Conservation (phyloP, 2,888 invertebrate species). For the Campoletis raptor region DNA sequence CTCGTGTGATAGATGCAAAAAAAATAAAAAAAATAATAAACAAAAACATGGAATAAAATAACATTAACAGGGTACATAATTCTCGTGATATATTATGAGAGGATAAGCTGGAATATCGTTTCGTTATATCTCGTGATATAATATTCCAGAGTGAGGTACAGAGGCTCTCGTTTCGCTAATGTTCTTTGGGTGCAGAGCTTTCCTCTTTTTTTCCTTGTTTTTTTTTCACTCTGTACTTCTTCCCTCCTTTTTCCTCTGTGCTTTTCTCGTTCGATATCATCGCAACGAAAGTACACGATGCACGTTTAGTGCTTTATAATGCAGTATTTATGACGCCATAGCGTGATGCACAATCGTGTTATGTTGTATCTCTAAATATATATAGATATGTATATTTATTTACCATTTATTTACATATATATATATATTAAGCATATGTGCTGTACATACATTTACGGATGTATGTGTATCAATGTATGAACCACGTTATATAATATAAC, state of each 20-base stretch:
- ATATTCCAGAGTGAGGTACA: slow-evolving; percentile 25
- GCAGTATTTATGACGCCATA: slow-evolving; percentile 37
- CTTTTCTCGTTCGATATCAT: slow-evolving; percentile 46
- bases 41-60: slow-evolving; percentile 5
- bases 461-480: neutral
- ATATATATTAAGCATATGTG: neutral
- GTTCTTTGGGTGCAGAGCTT: slow-evolving; percentile 39
- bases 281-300: slow-evolving; percentile 22
- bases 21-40: slow-evolving; percentile 31
- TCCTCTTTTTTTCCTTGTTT: neutral
- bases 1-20: neutral
- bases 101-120: slow-evolving; percentile 43
- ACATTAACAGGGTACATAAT: slow-evolving; percentile 7
- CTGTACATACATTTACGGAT: neutral
- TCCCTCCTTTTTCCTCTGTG: slow-evolving; percentile 17
- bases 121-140: slow-evolving; percentile 39
- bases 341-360: slow-evolving; percentile 51
- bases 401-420: neutral
- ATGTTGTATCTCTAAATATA: neutral
- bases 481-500: slow-evolving; percentile 1
- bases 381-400: neutral
- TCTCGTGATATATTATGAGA: neutral
- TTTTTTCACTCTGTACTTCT: neutral
- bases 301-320: slow-evolving; percentile 51
- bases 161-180: slow-evolving; percentile 44